Base-by-base conservation (phyloP, 2,113 vertebrate genomes). In the Poecilia latipinna region DNA sequence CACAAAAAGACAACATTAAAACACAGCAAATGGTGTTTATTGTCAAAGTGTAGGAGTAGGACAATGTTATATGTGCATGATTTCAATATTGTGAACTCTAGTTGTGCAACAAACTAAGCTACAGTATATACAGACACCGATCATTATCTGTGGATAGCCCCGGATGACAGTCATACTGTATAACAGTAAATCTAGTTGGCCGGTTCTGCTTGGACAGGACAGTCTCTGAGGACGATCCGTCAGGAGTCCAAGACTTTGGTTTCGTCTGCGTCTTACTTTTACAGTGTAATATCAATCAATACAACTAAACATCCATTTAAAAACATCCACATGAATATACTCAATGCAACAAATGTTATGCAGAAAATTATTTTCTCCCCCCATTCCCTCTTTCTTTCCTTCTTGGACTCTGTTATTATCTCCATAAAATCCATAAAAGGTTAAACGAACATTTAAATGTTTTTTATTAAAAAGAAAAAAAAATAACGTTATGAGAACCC, bases 21-120 rank as follows among this genome's bases (percentile, higher is more conserved):
- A 93, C 90, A 92, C 91, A 91, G 88, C 90, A 93, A 91, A 91
- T 90, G 91, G 90, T 92, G 91, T 93, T 93, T 93, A 93, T 93
- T 93, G 90, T 93, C 91, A 93, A 91, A 92, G 89, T 91, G 89
- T 91, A 83, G 85, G 89, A 91, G 80, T 91, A 90, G 89, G 88
- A 93, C 91, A 93, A 93, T 82, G 89, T 91, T 91, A 91, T 91
- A 91, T 90, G 89, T 91, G 91, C 91, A 93, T 93, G 89, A 77
- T 78, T 57, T 90, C 78, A 65, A 81, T 88, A 85, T 90, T 79
- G 89, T 93, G 90, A 90, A 82, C 79, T 91, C 87, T 89, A 93
- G 81, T 84, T 93, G 91, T 93, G 93, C 91, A 89, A 92, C 91
- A 89, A 91, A 84, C 91, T 92, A 93, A 91, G 89, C 91, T 93